phyloP scores from a whole-genome alignment of 2,797 vertebrate genomes.

The Margarornis squamiger region DNA sequence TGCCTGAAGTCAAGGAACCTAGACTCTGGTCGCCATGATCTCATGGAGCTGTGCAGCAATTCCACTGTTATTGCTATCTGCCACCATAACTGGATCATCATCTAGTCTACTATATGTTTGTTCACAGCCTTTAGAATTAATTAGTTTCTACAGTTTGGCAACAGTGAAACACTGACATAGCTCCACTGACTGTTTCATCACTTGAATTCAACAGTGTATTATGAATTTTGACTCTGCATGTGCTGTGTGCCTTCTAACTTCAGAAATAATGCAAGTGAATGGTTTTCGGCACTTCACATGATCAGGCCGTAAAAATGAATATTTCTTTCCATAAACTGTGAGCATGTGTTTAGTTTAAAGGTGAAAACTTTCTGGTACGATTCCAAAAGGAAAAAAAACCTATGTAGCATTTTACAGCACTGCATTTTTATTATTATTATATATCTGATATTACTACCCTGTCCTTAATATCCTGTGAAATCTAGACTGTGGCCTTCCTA shows the following conservation, averaged over 20 bases:
- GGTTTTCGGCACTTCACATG: background rate
- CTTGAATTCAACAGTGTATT: background rate
- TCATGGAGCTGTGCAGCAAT: background rate
- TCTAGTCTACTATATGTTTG: background rate
- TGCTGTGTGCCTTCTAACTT: background rate
- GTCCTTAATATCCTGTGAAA: slow-evolving; percentile 71
- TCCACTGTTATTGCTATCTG: background rate
- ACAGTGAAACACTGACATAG: background rate
- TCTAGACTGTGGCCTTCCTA: slow-evolving; percentile 39
- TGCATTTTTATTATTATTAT: slow-evolving; percentile 51
- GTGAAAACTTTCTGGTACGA: slow-evolving; percentile 54
- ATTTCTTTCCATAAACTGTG: slow-evolving; percentile 62
- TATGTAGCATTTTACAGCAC: slow-evolving; percentile 32
- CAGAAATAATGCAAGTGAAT: background rate
- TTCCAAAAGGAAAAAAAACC: slow-evolving; percentile 36
- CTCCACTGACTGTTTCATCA: background rate
- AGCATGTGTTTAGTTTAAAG: slow-evolving; percentile 67
- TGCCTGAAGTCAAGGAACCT: background rate
- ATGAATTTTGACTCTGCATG: background rate
- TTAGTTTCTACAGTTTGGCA: slow-evolving; percentile 13
- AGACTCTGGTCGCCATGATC: background rate
- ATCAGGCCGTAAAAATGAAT: slow-evolving; percentile 18
- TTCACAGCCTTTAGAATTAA: background rate
- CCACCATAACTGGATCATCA: background rate
- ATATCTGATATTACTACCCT: slow-evolving; percentile 55